Conservation (phyloP, 2,113 vertebrate genomes). For the Cheilinus undulatus region DNA sequence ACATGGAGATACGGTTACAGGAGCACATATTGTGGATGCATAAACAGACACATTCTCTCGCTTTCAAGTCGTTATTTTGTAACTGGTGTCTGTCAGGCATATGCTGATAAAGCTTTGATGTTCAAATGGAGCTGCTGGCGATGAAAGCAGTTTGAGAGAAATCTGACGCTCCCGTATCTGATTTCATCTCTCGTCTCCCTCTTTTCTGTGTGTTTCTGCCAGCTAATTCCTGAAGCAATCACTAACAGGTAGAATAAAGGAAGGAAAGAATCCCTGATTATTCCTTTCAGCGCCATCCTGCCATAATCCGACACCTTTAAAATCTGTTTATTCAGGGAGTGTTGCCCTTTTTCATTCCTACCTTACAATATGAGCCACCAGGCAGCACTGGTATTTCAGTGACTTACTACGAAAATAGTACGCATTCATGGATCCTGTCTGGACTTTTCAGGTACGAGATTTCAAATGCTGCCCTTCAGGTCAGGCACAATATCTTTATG, state of each 20-base stretch:
- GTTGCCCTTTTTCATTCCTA: slow-evolving; percentile 1
- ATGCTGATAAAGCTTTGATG: slow-evolving; percentile 74
- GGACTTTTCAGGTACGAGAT: slow-evolving; percentile 27
- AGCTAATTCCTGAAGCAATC: slow-evolving; percentile 70
- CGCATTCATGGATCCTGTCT: slow-evolving; percentile 6
- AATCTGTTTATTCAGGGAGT: slow-evolving; percentile 12
- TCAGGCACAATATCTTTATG: slow-evolving; percentile 48
- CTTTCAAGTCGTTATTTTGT: slow-evolving; percentile 66
- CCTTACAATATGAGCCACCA: not conserved
- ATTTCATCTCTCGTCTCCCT: slow-evolving; percentile 55
- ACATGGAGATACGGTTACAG: slow-evolving; percentile 40
- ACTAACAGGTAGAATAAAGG: slow-evolving; percentile 27
- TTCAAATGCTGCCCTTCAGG: slow-evolving; percentile 41
- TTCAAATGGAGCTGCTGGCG: slow-evolving; percentile 69
- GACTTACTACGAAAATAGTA: slow-evolving; percentile 11
- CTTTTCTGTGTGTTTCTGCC: slow-evolving; percentile 60
- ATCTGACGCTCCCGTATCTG: slow-evolving; percentile 64
- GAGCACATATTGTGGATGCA: slow-evolving; percentile 44
- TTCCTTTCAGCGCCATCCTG: slow-evolving; percentile 11
- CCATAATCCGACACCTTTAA: slow-evolving; percentile 19
- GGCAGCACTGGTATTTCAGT: not conserved
- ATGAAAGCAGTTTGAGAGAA: slow-evolving; percentile 74
- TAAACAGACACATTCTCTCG: slow-evolving; percentile 45
- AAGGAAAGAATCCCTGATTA: slow-evolving; percentile 9
- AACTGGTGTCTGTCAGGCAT: slow-evolving; percentile 70